Percentiles rank a stretch among this genome's conserved stretches.
phyloP scores from a whole-genome alignment of 2,113 vertebrate species.

The Anolis carolinensis region DNA sequence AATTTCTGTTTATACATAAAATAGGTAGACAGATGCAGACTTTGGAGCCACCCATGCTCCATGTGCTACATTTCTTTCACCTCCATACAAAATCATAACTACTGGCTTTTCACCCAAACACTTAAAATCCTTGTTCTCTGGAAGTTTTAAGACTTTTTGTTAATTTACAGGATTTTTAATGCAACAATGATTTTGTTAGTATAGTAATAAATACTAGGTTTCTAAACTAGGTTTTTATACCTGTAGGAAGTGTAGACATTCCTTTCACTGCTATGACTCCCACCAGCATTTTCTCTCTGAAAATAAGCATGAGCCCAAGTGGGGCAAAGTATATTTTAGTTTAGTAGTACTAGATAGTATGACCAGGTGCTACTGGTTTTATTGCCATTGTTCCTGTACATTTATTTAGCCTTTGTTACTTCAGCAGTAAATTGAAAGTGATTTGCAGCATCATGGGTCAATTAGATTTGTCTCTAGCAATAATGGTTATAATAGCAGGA shows the following conservation, averaged over 20 bases:
- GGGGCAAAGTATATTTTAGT: slow-evolving; percentile 37
- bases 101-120: neutral
- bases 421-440: slow-evolving; percentile 75
- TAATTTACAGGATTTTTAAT: neutral
- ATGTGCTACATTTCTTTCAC: neutral
- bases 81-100: neutral
- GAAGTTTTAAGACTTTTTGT: neutral
- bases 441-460: slow-evolving; percentile 69
- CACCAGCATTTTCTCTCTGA: slow-evolving; percentile 21
- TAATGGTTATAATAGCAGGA: slow-evolving; percentile 74
- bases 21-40: no score
- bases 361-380: slow-evolving; percentile 55
- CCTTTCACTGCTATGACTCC: neutral
- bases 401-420: slow-evolving; percentile 74
- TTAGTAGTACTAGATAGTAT: slow-evolving; percentile 42
- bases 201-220: neutral
- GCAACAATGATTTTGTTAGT: neutral
- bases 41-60: no score
- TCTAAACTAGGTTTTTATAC: neutral
- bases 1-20: no score
- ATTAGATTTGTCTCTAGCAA: slow-evolving; percentile 74
- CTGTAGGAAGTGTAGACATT: neutral
- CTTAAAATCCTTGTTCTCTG: neutral
- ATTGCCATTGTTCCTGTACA: slow-evolving; percentile 64
- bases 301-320: slow-evolving; percentile 16